Evolutionary conservation across 2,113 vertebrate species (phyloP).

Genomic region (Tylochromis polylepis): DNA sequence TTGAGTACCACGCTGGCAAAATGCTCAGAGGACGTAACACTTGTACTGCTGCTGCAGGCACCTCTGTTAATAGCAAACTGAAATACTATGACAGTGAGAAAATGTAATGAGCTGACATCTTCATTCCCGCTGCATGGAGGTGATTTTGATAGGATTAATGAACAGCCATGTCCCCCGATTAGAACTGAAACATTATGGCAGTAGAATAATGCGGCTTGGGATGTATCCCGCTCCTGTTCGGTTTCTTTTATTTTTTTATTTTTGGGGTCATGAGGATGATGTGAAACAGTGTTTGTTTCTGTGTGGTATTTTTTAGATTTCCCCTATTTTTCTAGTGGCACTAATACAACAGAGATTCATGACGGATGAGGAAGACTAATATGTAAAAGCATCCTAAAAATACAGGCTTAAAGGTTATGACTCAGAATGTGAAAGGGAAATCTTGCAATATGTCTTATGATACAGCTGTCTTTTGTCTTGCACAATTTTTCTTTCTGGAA

Average conservation of each 20-base stretch:
- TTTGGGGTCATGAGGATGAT: neutral
- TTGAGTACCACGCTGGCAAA: constrained; percentile 45
- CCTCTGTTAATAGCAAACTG: neutral
- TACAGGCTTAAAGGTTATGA: neutral
- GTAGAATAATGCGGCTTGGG: neutral
- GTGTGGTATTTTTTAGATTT: neutral
- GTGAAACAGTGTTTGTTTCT: neutral
- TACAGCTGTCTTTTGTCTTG: neutral
- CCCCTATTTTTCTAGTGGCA: neutral
- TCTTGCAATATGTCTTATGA: neutral
- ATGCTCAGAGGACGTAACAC: constrained; percentile 40
- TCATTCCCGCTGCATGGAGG: neutral
- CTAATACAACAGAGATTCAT: neutral
- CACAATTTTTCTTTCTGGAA: neutral
- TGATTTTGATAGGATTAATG: neutral
- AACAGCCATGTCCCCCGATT: neutral
- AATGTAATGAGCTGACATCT: neutral
- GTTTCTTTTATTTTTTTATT: neutral
- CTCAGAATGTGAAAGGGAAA: neutral
- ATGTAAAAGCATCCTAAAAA: neutral
- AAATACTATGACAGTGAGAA: neutral
- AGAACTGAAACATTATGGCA: neutral
- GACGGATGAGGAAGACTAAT: neutral
- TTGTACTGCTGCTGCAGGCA: constrained; percentile 13
- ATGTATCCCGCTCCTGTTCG: neutral